Evolutionary conservation across 2,888 invertebrate species (phyloP).

Genomic region (Drosophila testacea): DNA sequence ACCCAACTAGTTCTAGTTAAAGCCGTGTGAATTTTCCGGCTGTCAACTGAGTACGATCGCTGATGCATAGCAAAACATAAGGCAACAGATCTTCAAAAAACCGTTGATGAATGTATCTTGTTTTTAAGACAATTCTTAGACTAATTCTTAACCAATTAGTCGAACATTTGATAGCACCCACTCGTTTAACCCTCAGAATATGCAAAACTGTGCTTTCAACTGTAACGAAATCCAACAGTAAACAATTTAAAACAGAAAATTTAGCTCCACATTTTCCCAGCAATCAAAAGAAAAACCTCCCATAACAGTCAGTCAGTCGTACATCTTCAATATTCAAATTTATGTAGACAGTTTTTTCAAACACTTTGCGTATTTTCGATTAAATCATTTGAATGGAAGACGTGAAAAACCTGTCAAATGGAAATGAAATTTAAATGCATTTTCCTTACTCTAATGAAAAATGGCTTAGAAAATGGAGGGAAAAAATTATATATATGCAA

Average conservation of each 20-base stretch:
- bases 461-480: conserved; percentile 39
- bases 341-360: conserved; percentile 49
- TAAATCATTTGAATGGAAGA: conserved; percentile 63
- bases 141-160: conserved; percentile 47
- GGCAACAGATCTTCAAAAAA: conserved; percentile 15
- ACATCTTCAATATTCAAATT: conserved; percentile 54
- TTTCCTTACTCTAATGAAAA: conserved; percentile 40
- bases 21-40: conserved; percentile 21
- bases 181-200: conserved; percentile 22
- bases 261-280: conserved; percentile 51
- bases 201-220: conserved; percentile 44
- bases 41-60: conserved; percentile 1
- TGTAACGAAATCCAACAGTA: conserved; percentile 50
- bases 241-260: conserved; percentile 10
- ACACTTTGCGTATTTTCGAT: conserved; percentile 71
- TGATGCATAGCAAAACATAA: conserved; percentile 22
- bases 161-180: conserved; percentile 38
- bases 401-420: conserved; percentile 69
- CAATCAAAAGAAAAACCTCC: conserved; percentile 20
- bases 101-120: conserved; percentile 8
- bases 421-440: conserved; percentile 55
- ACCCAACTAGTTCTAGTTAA: background rate
- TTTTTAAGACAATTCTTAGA: conserved; percentile 20
- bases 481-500: conserved; percentile 67
- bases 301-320: background rate